These are phyloP conservation scores for Troilus luridus DNA, from an alignment of 2,888 invertebrate species.

Conservation along the genomic window DNA sequence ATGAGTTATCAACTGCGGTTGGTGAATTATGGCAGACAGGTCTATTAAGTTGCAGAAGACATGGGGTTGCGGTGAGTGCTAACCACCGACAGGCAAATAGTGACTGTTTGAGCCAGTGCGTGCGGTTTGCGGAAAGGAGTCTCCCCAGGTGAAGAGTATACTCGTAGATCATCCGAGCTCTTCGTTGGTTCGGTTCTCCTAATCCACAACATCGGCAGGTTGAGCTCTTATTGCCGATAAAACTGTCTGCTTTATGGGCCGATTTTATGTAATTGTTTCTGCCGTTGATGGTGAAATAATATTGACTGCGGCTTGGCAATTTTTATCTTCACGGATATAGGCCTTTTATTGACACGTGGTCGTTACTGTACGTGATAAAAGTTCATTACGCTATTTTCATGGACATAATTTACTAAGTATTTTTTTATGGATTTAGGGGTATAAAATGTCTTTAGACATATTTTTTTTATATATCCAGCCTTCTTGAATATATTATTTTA, in stretches of 20 bases:
- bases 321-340: not conserved
- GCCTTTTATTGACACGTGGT: not conserved
- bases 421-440: not conserved
- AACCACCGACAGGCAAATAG: not conserved
- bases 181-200: not conserved
- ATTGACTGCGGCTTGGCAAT: not conserved
- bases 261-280: slow-evolving; percentile 19
- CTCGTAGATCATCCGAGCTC: not conserved
- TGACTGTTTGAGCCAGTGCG: slow-evolving; percentile 4
- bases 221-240: not conserved
- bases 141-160: not conserved
- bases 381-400: not conserved
- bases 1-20: not conserved
- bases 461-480: no score
- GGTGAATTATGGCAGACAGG: not conserved
- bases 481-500: no score
- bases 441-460: no score
- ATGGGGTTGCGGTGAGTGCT: not conserved
- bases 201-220: not conserved
- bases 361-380: not conserved
- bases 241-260: not conserved
- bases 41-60: slow-evolving; percentile 10
- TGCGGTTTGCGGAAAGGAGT: not conserved
- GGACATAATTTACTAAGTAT: not conserved
- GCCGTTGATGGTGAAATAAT: not conserved